Percentiles rank a stretch among this genome's conserved stretches.
Conservation (phyloP, 2,888 invertebrate genomes). For the Lycophotia porphyrea region DNA sequence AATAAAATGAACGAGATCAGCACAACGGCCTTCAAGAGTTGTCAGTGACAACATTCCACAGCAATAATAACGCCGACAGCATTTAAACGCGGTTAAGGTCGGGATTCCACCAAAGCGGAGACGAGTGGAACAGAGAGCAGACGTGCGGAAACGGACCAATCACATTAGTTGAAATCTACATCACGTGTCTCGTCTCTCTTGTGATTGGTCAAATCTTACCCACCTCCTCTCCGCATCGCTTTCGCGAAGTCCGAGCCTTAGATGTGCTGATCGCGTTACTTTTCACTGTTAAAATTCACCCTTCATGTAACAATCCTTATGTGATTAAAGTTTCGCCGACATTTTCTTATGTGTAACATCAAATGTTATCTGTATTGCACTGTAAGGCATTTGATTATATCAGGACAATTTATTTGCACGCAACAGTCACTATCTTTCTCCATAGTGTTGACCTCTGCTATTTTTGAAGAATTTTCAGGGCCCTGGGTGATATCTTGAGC, state of each 20-base stretch:
- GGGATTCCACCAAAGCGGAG: not conserved
- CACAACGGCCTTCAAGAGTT: not conserved
- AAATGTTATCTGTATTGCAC: constrained; percentile 50
- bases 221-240: not conserved
- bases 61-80: not conserved
- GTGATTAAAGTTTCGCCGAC: not conserved
- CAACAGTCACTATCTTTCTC: constrained; percentile 12
- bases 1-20: not conserved
- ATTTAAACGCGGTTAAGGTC: not conserved
- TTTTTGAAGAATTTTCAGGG: not conserved
- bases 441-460: constrained; percentile 6
- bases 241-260: not conserved
- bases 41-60: not conserved
- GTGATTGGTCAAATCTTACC: not conserved
- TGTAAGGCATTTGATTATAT: constrained; percentile 48
- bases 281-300: not conserved
- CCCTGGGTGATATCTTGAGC: not conserved
- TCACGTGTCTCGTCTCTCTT: not conserved
- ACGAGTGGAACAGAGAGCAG: not conserved
- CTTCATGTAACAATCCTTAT: constrained; percentile 16
- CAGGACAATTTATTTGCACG: constrained; percentile 31
- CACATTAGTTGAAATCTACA: not conserved
- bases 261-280: not conserved
- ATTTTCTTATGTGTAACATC: constrained; percentile 37
- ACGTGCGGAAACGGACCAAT: not conserved